Percentiles rank a stretch among this genome's conserved stretches.
phyloP scores from a whole-genome alignment of 2,797 vertebrate species.

The Macroramphosus scolopax region DNA sequence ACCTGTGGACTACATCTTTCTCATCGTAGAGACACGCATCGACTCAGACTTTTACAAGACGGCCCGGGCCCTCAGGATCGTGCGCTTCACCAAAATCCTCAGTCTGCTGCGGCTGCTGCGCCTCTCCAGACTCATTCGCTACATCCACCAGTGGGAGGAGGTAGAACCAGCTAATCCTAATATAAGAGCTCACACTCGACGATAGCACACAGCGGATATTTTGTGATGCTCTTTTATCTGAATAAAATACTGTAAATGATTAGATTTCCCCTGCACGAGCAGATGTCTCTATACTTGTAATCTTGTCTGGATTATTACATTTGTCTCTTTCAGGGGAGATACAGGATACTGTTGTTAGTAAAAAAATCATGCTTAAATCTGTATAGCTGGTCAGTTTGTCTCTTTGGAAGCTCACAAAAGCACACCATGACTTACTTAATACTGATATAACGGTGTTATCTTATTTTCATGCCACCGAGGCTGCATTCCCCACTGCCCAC shows the following conservation, averaged over 20 bases:
- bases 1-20: constrained; percentile 98
- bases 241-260: neutral
- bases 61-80: constrained; percentile 92
- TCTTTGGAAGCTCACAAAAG: neutral
- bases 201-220: no score
- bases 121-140: constrained; percentile 95
- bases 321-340: neutral
- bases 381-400: constrained; percentile 10
- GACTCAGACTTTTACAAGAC: constrained; percentile 99
- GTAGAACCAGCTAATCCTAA: constrained; percentile 63
- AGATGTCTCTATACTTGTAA: constrained; percentile 5
- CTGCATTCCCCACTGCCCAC: constrained; percentile 37
- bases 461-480: constrained; percentile 40
- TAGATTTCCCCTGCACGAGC: constrained; percentile 3
- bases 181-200: neutral
- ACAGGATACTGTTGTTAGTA: neutral
- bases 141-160: constrained; percentile 99
- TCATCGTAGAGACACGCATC: constrained; percentile 97
- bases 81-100: constrained; percentile 98
- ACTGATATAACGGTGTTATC: constrained; percentile 35
- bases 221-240: constrained; percentile 2
- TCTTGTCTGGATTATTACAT: neutral
- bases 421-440: constrained; percentile 11
- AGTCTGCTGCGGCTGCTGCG: constrained; percentile 93
- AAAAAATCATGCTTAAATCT: constrained; percentile 2